phyloP scores from a whole-genome alignment of 2,113 vertebrate genomes.

The Erinaceus europaeus region DNA sequence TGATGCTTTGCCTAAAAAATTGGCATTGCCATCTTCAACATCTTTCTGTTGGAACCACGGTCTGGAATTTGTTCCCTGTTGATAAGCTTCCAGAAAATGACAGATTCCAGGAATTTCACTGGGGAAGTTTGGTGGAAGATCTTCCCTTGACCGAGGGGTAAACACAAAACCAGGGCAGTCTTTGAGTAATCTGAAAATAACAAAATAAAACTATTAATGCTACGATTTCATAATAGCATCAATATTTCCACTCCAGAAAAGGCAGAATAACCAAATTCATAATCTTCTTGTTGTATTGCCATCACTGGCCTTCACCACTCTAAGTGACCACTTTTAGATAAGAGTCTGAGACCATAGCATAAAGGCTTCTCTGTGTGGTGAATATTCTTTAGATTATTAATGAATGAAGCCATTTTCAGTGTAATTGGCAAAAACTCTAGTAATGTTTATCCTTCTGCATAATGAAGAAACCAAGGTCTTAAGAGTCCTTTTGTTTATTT shows the following conservation, averaged over 20 bases:
- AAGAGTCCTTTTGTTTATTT: too few species aligned
- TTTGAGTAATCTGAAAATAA: conserved; percentile 90
- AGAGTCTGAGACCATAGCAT: too few species aligned
- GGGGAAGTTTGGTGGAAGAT: conserved; percentile 97
- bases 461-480: too few species aligned
- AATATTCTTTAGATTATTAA: neutral
- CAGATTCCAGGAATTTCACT: conserved; percentile 95
- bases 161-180: conserved; percentile 93
- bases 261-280: neutral
- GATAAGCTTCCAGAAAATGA: conserved; percentile 93
- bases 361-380: too few species aligned
- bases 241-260: neutral
- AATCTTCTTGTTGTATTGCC: too few species aligned
- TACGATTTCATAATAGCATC: neutral
- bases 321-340: too few species aligned
- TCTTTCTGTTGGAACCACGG: conserved; percentile 81
- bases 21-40: conserved; percentile 80
- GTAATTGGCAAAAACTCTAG: neutral
- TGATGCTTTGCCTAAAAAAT: conserved; percentile 83
- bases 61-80: conserved; percentile 80
- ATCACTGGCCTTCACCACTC: too few species aligned
- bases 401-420: neutral
- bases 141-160: conserved; percentile 93
- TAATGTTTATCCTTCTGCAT: neutral
- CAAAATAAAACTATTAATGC: conserved; percentile 55